Base-by-base conservation (phyloP, 2,113 vertebrate species). In the Dipodomys ordii region DNA sequence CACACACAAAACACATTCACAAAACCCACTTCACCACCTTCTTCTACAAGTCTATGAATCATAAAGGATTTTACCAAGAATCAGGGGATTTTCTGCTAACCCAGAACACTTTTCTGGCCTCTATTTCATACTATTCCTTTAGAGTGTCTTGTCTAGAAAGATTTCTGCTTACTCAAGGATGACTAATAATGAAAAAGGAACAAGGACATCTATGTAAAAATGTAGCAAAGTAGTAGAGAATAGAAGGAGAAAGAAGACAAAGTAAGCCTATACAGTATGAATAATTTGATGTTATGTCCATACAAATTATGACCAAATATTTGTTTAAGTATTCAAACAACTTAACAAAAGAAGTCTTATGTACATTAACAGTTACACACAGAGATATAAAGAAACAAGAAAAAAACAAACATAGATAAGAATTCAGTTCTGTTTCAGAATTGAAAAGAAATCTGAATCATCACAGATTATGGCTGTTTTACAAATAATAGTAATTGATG, bases 221-320 rank as follows among this genome's bases (percentile, higher is more conserved):
- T n/a, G 67, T 35, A 22, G 60, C 10, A 78, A 85, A 83, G 62
- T 73, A 39, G 46, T 78, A 39, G 28, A 69, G 83, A 94, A 88
- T 90, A 90, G 67, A 16, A 87, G 32, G 20, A 88, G 15, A 73
- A 32, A 91, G 87, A 49, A 69, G 25, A 2, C 22, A 90, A 90
- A 81, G 20, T 60, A 85, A 92, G 22, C 2, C 18, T 78, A 79
- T 0, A 46, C 2, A 62, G 11, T 69, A 35, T 49, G 27, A 88
- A 83, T 30, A 80, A 88, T 90, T 91, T 74, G 62, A 72, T 65
- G 72, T 83, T 60, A 23, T 78, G 2, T 27, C 88, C 32, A 85
- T 90, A 71, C 85, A 95, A 95, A 90, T 93, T 19, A 68, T 80
- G 60, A 86, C n/a, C 86, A 64, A 46, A 93, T 92, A 88, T 84